Base-by-base conservation (phyloP, 2,113 vertebrate genomes). In the Taurulus bubalis region DNA sequence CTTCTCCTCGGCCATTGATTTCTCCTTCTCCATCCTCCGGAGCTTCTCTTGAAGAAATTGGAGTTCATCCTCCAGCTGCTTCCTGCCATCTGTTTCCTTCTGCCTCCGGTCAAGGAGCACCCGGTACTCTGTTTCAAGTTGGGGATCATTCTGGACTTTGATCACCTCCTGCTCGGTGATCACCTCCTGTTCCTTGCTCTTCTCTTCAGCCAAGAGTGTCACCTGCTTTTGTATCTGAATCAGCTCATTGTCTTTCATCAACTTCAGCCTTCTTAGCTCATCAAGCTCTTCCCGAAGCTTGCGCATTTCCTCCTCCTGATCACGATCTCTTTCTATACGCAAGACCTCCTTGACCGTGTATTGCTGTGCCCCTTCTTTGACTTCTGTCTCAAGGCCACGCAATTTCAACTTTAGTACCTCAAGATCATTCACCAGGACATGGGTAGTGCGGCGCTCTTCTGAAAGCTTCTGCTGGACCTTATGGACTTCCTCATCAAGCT, bases 341-440 rank as follows among this genome's bases (percentile, higher is more conserved):
- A 99, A 89, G 0, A 99, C 98, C 80, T 99, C 98, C 77, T 99
- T 99, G 56, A 99, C 96, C 0, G 96, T 95, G 1, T 98, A 99
- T 73, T 99, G 96, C 92, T 98, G 97, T 3, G 97, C 97, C 1
- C 97, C 96, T 32, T 96, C 96, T 80, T 91, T 96, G 49, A 95
- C 87, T 86, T 97, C 97, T 0, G 95, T 96, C 83, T 98, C 97
- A 32, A 98, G 78, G 14, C 95, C 66, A 0, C 71, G 94, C 47
- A 99, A 89, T 69, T 94, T 96, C 16, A 93, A 47, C 72, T 92
- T 95, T 0, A 99, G 91, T 1, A 94, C 91, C 71, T 97, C 96
- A 59, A 99, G 87, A 75, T 99, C 98, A 0, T 96, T 97, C 84
- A 96, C 96, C 47, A 98, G 87, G 18, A 93, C 89, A 60, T 95